Evolutionary conservation across 2,797 vertebrate genomes (phyloP).

Genomic region (Pseudochaenichthys georgianus): DNA sequence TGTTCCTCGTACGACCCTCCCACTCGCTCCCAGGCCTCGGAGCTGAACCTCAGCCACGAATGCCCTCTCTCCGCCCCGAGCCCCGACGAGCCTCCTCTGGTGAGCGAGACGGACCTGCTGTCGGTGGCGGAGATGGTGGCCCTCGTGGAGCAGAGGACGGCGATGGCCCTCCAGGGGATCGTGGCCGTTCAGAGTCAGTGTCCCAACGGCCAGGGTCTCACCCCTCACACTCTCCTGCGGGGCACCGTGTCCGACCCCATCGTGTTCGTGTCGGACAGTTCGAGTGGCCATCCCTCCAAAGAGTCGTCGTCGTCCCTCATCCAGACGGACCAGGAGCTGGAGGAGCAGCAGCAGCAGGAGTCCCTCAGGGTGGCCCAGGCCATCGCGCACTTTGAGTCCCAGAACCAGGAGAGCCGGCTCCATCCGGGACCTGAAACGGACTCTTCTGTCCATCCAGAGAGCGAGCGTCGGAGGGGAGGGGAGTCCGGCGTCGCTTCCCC

Average conservation of each 20-base stretch:
- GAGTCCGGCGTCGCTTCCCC: conserved; percentile 57
- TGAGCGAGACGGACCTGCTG: conserved; percentile 87
- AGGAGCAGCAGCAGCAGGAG: conserved; percentile 84
- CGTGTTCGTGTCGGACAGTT: conserved; percentile 86
- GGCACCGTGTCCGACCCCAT: conserved; percentile 77
- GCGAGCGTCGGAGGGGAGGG: conserved; percentile 47
- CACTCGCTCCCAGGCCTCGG: conserved; percentile 72
- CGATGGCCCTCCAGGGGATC: conserved; percentile 89
- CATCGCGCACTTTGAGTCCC: conserved; percentile 93
- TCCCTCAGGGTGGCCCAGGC: conserved; percentile 91
- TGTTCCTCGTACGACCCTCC: conserved; percentile 93
- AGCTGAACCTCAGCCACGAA: conserved; percentile 56
- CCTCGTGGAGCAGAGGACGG: conserved; percentile 91
- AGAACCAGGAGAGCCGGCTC: conserved; percentile 80
- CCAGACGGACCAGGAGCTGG: conserved; percentile 79
- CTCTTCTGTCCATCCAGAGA: conserved; percentile 54
- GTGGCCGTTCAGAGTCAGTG: conserved; percentile 74
- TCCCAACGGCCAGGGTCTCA: conserved; percentile 49
- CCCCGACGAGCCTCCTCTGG: conserved; percentile 62
- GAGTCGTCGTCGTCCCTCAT: conserved; percentile 73
- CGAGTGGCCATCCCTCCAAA: conserved; percentile 63
- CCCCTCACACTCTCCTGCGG: conserved; percentile 70
- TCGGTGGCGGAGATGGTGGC: conserved; percentile 98
- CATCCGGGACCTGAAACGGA: conserved; percentile 66
- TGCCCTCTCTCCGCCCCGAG: conserved; percentile 33